Base-by-base conservation (phyloP, 2,797 vertebrate species). In the Urophycis tenuis region DNA sequence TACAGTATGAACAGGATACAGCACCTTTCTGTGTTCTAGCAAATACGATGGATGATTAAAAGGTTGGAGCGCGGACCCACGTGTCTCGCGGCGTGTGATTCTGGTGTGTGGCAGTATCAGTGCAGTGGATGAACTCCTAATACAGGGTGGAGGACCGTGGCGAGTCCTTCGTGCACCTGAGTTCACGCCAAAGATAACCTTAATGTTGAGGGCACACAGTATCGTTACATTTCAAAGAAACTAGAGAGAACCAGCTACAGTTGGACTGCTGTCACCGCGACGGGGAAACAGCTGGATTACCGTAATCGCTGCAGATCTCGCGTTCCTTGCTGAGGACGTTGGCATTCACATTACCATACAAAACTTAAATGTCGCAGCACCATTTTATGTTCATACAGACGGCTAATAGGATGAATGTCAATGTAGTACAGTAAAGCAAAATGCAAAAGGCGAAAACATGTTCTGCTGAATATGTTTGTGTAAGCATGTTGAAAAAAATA, bases 331-430 rank as follows among this genome's bases (percentile, higher is more conserved):
- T 81, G 89, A 94, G 92, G 93, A 95, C 93, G 94, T 92, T 90
- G 89, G 91, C 93, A 93, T 99, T 99, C 98, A 99, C 98, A 99
- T 98, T 98, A 95, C 91, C 91, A 93, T 86, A 83, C 88, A 91
- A 91, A 91, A n/a, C 17, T 3, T 60, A n/a, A 6, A 93, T 89
- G 86, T 94, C 88, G 94, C 97, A 99, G 97, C 97, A 99, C 98
- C 98, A 96, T 91, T 93, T 93, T 94, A 92, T 93, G 93, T 93
- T 91, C 93, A 94, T 94, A 94, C 90, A 92, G 93, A 87, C 90
- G 91, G 94, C 91, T 91, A 93, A 92, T 93, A 93, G 90, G 91
- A 92, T 92, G 90, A 93, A 89, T 94, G 92, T 93, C 87, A 90
- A 91, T 84, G 94, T 92, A 87, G 83, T 93, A 95, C 93, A 96